Base-by-base conservation (phyloP, 2,888 invertebrate species). In the Synanthedon myopaeformis region DNA sequence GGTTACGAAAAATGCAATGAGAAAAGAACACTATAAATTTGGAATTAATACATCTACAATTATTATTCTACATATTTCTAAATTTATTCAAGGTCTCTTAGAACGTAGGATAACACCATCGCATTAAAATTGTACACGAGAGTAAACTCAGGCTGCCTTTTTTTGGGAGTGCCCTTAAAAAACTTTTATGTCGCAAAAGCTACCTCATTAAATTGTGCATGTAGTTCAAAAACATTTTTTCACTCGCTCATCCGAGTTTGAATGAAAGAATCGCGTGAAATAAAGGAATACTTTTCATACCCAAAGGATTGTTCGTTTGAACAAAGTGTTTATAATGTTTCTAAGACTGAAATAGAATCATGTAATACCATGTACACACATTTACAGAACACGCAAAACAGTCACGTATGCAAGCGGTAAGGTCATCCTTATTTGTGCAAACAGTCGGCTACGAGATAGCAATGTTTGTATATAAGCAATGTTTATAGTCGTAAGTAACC, bases 381-480 rank as follows among this genome's bases (percentile, higher is more conserved):
- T 45, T 45, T 14, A 45, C 14, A 45, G 45, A 45, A 45, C 45
- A 45, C 45, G 49, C 17, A 19, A 49, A 17, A 49, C 49, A 75
- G 77, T 76, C 79, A 78, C 79, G 78, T 76, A 74, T 72, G 67
- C 69, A 62, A 62, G 62, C 67, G 61, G 67, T 69, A 63, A 71
- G 74, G 70, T 69, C 70, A 71, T 67, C 80, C 76, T 69, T 82
- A 77, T 82, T 80, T 81, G 80, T 76, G 77, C 82, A 83, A 82
- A 83, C 81, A 84, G 66, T 68, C 64, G 61, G 62, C 66, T 58
- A 53, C 56, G 54, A 76, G 84, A 85, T 85, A 84, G 79, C 74
- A 72, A 74, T 57, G 78, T 82, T 77, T 79, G 76, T 70, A n/a
- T n/a, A n/a, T n/a, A n/a, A 84, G 79, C 74, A 72, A 74, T 57